Evolutionary conservation across 2,888 invertebrate genomes (phyloP).

Genomic region (Mechanitis mazaeus): DNA sequence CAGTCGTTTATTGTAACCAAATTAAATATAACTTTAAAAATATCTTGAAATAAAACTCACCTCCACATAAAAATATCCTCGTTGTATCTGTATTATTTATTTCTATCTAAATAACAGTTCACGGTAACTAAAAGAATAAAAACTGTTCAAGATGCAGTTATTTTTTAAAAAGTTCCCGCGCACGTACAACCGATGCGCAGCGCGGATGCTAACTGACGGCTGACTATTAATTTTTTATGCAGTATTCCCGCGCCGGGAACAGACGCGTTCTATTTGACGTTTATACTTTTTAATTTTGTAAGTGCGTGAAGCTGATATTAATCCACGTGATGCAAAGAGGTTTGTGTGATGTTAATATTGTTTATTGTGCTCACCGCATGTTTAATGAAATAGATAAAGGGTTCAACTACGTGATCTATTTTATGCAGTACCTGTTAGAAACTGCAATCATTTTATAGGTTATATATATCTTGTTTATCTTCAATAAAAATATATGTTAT

Average conservation of each 20-base stretch:
- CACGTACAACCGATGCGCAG: conserved; percentile 43
- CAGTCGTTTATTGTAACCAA: too few species aligned
- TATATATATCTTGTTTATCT: background rate
- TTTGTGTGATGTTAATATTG: conserved; percentile 39
- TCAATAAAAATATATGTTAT: conserved; percentile 10
- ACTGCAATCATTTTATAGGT: conserved; percentile 12
- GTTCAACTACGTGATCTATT: conserved; percentile 8
- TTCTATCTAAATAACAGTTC: conserved; percentile 15
- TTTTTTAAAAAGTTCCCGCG: conserved; percentile 24
- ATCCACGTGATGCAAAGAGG: conserved; percentile 47
- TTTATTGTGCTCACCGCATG: conserved; percentile 19
- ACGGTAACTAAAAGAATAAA: conserved; percentile 26
- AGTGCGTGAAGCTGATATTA: conserved; percentile 41
- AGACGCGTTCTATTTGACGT: conserved; percentile 46
- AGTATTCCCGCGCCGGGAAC: conserved; percentile 43
- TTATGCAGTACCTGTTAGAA: conserved; percentile 12
- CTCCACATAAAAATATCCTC: background rate
- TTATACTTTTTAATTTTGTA: conserved; percentile 48
- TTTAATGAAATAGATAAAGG: conserved; percentile 9
- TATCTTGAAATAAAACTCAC: background rate
- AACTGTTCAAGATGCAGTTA: conserved; percentile 23
- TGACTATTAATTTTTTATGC: conserved; percentile 32
- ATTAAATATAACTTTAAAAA: background rate
- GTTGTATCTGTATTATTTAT: background rate
- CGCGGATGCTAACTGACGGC: conserved; percentile 50